These are phyloP conservation scores for Eristalis arbustorum DNA, from an alignment of 2,888 invertebrate genomes.

Conservation along the genomic window DNA sequence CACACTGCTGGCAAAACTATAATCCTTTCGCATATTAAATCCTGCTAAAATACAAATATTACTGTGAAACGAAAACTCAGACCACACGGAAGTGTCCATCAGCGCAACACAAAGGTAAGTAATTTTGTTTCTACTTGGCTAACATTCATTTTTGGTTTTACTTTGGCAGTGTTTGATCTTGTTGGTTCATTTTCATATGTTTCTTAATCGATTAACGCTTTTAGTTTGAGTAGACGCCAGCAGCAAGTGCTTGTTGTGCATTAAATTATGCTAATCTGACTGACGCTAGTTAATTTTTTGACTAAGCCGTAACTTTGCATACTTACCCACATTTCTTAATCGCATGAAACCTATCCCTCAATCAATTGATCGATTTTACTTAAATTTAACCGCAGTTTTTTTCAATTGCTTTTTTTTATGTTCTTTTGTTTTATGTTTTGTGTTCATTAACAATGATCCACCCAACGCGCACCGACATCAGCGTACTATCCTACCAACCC, in stretches of 20 bases:
- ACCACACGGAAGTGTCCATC: conserved; percentile 80
- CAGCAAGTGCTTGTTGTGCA: too few relatives aligned
- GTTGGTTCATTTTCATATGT: not conserved
- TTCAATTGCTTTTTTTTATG: conserved; percentile 69
- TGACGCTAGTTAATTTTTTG: not conserved
- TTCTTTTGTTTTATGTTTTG: conserved; percentile 73
- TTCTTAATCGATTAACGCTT: conserved; percentile 24
- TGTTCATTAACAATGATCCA: conserved; percentile 32
- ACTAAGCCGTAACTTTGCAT: not conserved
- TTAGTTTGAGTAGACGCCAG: too few relatives aligned
- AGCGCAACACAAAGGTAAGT: conserved; percentile 80
- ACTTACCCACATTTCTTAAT: not conserved
- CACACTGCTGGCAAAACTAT: not conserved
- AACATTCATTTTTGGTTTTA: conserved; percentile 68
- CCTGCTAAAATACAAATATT: conserved; percentile 47
- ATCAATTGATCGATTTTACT: conserved; percentile 18
- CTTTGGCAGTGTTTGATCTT: conserved; percentile 5
- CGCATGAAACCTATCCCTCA: not conserved
- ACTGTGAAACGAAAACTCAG: conserved; percentile 73
- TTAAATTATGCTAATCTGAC: not conserved
- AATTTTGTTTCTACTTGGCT: conserved; percentile 54
- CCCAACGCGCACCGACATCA: conserved; percentile 51
- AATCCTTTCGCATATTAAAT: conserved; percentile 7
- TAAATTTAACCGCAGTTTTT: conserved; percentile 47
- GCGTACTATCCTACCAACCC: conserved; percentile 79